A percentile compares a stretch with the other conserved stretches of the same genome.
phyloP scores from a whole-genome alignment of 2,113 vertebrate species.

The Lasiurus cinereus region DNA sequence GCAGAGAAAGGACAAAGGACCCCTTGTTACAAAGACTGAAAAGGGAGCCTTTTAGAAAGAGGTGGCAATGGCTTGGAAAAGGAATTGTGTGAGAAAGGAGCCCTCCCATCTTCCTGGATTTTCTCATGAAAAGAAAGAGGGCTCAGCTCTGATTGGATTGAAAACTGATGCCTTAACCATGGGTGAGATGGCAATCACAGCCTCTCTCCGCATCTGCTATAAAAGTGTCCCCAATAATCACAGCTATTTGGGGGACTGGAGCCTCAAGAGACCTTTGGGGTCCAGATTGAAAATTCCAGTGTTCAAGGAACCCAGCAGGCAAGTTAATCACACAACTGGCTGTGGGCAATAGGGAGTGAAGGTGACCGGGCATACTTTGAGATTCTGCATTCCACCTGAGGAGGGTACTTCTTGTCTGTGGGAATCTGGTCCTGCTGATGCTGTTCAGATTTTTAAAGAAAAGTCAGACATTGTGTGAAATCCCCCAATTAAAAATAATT shows the following conservation, averaged over 20 bases:
- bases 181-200: neutral
- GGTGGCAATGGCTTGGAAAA: neutral
- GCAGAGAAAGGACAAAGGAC: neutral
- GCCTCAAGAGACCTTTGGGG: neutral
- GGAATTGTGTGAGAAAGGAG: neutral
- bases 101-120: neutral
- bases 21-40: neutral
- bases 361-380: neutral
- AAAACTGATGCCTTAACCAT: neutral
- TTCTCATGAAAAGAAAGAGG: neutral
- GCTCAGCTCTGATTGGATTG: neutral
- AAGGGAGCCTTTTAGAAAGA: neutral
- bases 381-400: neutral
- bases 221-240: neutral
- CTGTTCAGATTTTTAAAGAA: neutral
- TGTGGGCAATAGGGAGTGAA: neutral
- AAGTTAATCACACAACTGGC: neutral
- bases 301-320: neutral
- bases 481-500: neutral
- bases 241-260: neutral
- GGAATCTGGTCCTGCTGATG: neutral
- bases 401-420: neutral
- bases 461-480: neutral
- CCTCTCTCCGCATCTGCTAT: neutral
- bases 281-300: neutral